Base-by-base conservation (phyloP, 2,797 vertebrate genomes). In the Sebastes kiyomatsui region DNA sequence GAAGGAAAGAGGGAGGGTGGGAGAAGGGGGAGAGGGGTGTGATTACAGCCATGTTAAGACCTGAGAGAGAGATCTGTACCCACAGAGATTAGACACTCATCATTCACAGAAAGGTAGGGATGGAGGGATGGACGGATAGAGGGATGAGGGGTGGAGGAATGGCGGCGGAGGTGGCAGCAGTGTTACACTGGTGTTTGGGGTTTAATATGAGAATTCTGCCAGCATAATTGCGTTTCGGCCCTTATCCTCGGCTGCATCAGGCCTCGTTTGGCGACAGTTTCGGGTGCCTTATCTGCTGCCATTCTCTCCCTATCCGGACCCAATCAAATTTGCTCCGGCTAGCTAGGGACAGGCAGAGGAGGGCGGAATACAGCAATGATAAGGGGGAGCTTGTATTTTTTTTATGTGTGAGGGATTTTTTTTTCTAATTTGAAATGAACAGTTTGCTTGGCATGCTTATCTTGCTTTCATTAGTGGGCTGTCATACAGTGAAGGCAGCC, bases 321-420 rank as follows among this genome's bases (percentile, higher is more conserved):
- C 94, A 95, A 95, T 96, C 95, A 96, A 94, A 95, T 95, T 94
- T 95, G 92, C 94, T 95, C 82, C 32, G 86, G 92, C 90, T 85
- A 90, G 90, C 88, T 42, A 85, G 91, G 92, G 90, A 93, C 88
- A 91, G 89, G 86, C 90, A 88, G 81, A 83, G 85, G 73, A 82
- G 91, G 82, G 87, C 67, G 86, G 88, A 90, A 90, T 88, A 92
- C 83, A 87, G 83, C 84, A 68, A 91, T 67, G 94, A 95, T 95
- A 94, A 94, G 85, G 79, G 12, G 49, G 64, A 71, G 70, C 84
- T 91, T 85, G 83, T 86, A 83, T 91, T 92, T 90, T 86, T 92
- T 52, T 30, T 81, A 79, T 91, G 83, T 89, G 78, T 67, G 85
- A 69, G 56, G 77, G 67, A 76, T 80, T 89, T 88, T 87, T 87